Conservation (phyloP, 2,888 invertebrate genomes). For the Danaus chrysippus region DNA sequence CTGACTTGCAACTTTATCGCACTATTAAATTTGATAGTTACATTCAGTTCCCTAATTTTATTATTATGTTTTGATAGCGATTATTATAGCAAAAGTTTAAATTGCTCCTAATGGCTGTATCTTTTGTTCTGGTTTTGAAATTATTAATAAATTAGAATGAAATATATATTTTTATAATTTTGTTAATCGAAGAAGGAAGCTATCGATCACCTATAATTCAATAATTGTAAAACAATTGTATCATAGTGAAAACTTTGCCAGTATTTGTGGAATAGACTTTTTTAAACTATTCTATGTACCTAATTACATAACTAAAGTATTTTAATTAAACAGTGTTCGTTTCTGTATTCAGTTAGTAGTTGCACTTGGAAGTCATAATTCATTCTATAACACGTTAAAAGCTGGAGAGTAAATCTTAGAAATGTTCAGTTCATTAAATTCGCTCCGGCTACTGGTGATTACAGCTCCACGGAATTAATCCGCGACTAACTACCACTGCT, state of each 20-base stretch:
- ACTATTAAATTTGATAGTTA: slow-evolving; percentile 16
- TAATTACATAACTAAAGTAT: too few species aligned
- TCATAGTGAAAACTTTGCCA: too few species aligned
- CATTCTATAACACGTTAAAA: background rate
- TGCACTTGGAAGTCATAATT: background rate
- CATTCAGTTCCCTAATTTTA: slow-evolving; percentile 7
- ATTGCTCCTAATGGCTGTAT: background rate
- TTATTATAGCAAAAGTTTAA: background rate
- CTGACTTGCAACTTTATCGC: slow-evolving; percentile 14
- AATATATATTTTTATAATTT: too few species aligned
- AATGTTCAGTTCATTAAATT: slow-evolving; percentile 4
- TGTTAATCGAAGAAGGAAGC: too few species aligned
- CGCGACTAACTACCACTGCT: background rate
- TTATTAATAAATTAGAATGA: too few species aligned
- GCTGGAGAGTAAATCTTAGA: background rate
- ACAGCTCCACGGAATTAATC: slow-evolving; percentile 1
- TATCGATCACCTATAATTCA: too few species aligned
- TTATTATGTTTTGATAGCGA: background rate
- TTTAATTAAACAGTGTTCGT: too few species aligned
- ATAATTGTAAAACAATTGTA: too few species aligned
- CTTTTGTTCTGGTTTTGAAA: too few species aligned
- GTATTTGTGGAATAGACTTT: too few species aligned
- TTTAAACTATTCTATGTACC: too few species aligned
- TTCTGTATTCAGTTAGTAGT: background rate
- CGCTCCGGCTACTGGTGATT: background rate